Conservation (phyloP, 2,888 invertebrate genomes). For the Polydrusus cervinus region DNA sequence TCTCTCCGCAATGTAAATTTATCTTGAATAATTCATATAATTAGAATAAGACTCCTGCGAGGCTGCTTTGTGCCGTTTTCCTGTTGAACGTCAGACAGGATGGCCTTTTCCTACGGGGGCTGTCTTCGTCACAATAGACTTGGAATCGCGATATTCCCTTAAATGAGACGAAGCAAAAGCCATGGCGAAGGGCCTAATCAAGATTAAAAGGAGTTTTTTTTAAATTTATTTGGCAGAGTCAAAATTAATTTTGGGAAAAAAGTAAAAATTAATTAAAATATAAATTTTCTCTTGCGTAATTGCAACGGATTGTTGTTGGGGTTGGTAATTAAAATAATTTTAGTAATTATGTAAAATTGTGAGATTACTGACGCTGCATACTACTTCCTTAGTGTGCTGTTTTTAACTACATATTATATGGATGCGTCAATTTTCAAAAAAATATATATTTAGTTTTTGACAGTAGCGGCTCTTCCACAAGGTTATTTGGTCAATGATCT, state of each 20-base stretch:
- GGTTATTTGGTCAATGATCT: no score
- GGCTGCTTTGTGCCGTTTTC: conserved; percentile 40
- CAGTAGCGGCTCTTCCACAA: no score
- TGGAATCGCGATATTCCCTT: conserved; percentile 24
- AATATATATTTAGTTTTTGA: no score
- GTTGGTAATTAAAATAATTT: no score
- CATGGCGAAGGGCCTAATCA: conserved; percentile 20
- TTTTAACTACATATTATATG: no score
- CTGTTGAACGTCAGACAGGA: conserved; percentile 42
- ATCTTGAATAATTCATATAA: conserved; percentile 57
- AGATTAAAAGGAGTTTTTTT: conserved; percentile 28
- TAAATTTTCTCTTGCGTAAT: not conserved
- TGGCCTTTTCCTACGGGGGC: conserved; percentile 48
- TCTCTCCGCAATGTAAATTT: conserved; percentile 53
- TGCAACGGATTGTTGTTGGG: not conserved
- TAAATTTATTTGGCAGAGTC: conserved; percentile 5
- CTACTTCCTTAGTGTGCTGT: no score
- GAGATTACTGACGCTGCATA: no score
- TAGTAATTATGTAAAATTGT: no score
- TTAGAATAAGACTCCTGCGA: conserved; percentile 54
- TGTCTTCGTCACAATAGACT: conserved; percentile 45
- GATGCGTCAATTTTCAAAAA: no score
- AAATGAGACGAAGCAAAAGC: conserved; percentile 20
- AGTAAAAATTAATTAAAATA: conserved; percentile 8
- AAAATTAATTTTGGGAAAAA: conserved; percentile 14